Evolutionary conservation across 2,888 invertebrate species (phyloP).

Genomic region (Norana najaformis): DNA sequence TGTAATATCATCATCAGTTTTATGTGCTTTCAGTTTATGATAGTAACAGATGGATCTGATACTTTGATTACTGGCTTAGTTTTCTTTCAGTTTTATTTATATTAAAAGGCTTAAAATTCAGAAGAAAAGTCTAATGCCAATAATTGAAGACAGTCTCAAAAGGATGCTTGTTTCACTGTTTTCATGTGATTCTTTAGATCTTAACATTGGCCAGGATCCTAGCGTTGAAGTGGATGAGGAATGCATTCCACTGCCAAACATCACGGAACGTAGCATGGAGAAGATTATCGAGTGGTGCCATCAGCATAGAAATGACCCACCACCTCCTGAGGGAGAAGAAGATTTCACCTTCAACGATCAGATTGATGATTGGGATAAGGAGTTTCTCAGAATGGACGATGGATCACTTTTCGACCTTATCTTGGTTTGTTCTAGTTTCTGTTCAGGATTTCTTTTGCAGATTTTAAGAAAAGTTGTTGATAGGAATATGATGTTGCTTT

Average conservation of each 20-base stretch:
- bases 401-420: conserved; percentile 35
- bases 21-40: too few relatives aligned
- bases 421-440: conserved; percentile 27
- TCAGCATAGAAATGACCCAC: conserved; percentile 33
- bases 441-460: too few relatives aligned
- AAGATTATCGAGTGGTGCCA: conserved; percentile 34
- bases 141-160: too few relatives aligned
- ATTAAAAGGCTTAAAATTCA: neutral
- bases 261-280: conserved; percentile 29
- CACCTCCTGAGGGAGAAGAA: conserved; percentile 28
- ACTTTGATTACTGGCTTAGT: too few relatives aligned
- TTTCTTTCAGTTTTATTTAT: neutral
- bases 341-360: conserved; percentile 30
- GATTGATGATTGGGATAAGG: conserved; percentile 33
- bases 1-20: too few relatives aligned
- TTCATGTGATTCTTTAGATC: neutral
- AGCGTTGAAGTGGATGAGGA: conserved; percentile 32
- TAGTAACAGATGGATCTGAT: too few relatives aligned
- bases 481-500: neutral
- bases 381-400: conserved; percentile 34
- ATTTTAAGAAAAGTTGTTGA: too few relatives aligned
- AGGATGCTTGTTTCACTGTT: neutral
- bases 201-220: conserved; percentile 14
- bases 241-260: conserved; percentile 33
- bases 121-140: too few relatives aligned